Conservation (phyloP, 2,888 invertebrate genomes). For the Thereva unica region DNA sequence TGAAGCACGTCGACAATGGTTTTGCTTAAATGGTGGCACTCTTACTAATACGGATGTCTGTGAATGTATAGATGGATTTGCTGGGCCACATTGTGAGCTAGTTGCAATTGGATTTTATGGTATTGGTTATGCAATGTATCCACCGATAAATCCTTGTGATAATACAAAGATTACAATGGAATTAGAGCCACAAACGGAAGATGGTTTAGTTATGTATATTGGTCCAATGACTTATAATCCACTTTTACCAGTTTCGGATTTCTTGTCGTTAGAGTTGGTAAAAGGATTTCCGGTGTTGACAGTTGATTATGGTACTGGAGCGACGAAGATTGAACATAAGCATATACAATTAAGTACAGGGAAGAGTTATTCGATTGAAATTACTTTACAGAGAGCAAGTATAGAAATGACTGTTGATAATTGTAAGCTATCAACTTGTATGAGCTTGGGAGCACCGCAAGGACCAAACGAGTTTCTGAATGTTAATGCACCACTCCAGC, state of each 20-base stretch:
- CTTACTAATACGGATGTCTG: conserved; percentile 68
- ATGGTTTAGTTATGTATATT: conserved; percentile 87
- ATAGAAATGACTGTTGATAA: conserved; percentile 81
- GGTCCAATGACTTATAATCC: conserved; percentile 77
- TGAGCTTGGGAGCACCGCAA: conserved; percentile 70
- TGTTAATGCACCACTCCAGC: conserved; percentile 84
- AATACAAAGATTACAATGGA: conserved; percentile 81
- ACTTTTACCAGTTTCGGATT: conserved; percentile 74
- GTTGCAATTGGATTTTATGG: conserved; percentile 86
- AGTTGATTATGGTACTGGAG: conserved; percentile 87
- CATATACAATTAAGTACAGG: conserved; percentile 80
- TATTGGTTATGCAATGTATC: conserved; percentile 92
- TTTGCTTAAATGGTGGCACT: conserved; percentile 79
- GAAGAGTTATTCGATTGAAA: conserved; percentile 84
- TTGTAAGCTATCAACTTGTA: conserved; percentile 71
- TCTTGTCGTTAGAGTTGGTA: conserved; percentile 84
- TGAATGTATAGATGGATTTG: conserved; percentile 76
- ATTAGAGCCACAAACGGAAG: conserved; percentile 73
- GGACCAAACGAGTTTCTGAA: conserved; percentile 76
- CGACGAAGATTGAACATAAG: conserved; percentile 69
- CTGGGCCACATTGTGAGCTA: conserved; percentile 90
- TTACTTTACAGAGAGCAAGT: conserved; percentile 66
- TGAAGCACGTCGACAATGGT: conserved; percentile 55
- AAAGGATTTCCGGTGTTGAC: conserved; percentile 82
- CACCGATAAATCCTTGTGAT: conserved; percentile 83